Evolutionary conservation across 2,888 invertebrate genomes (phyloP).

Genomic region (Nemurella pictetii): DNA sequence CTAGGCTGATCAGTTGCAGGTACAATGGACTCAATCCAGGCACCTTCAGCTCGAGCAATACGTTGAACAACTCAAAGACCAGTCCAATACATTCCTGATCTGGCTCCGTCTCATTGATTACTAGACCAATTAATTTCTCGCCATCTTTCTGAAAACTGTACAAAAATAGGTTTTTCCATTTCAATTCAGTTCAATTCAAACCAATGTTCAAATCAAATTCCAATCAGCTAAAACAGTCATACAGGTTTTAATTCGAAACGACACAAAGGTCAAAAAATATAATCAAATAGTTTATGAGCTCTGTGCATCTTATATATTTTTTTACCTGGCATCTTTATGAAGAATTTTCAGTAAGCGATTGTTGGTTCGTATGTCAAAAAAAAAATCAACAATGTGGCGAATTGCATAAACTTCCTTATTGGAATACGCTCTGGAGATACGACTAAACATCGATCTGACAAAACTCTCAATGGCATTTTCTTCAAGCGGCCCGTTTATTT

Average conservation of each 20-base stretch:
- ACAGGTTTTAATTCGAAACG: too few species aligned
- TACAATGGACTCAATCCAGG: constrained; percentile 52
- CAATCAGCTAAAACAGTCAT: too few species aligned
- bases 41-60: constrained; percentile 54
- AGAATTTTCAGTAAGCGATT: constrained; percentile 49
- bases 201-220: too few species aligned
- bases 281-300: too few species aligned
- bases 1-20: constrained; percentile 52
- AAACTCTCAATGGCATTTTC: constrained; percentile 55
- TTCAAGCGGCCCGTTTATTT: constrained; percentile 56
- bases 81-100: constrained; percentile 54
- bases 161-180: constrained; percentile 11
- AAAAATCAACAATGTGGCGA: constrained; percentile 59
- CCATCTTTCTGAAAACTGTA: constrained; percentile 47
- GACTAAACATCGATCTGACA: constrained; percentile 56
- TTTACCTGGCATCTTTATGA: constrained; percentile 48
- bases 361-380: constrained; percentile 55
- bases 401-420: constrained; percentile 54
- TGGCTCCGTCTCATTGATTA: constrained; percentile 47
- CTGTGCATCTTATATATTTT: too few species aligned
- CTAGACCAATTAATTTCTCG: constrained; percentile 43
- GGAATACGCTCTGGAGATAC: constrained; percentile 54
- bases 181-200: too few species aligned
- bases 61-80: constrained; percentile 57
- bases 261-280: too few species aligned